These are phyloP conservation scores for Harpegnathos saltator DNA, from an alignment of 1,140 invertebrate species.

Conservation along the genomic window DNA sequence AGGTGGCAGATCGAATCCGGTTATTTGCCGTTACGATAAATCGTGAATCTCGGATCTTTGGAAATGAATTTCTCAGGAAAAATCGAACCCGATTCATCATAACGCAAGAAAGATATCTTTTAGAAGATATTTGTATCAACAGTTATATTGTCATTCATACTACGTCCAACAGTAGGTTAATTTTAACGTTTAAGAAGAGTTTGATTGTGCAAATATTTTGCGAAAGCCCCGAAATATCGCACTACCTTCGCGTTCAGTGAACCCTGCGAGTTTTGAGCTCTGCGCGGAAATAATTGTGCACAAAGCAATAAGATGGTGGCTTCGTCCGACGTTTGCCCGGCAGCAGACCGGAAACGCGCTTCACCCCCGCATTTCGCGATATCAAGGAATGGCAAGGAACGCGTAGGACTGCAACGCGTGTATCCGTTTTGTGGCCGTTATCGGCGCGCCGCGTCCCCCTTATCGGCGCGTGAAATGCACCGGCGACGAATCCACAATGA, in stretches of 20 bases:
- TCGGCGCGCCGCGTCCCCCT: conserved; percentile 56
- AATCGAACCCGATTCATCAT: neutral
- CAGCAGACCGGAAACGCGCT: conserved; percentile 62
- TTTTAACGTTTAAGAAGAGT: neutral
- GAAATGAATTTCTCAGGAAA: neutral
- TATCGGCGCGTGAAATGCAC: conserved; percentile 66
- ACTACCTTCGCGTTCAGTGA: neutral
- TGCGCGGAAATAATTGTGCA: conserved; percentile 15
- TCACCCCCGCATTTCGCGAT: conserved; percentile 71
- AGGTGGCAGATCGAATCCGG: neutral
- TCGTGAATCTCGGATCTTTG: neutral
- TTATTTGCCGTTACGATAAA: neutral
- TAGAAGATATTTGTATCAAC: no score
- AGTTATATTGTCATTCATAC: no score
- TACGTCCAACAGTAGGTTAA: no score
- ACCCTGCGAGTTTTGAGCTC: neutral
- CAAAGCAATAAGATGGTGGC: conserved; percentile 6
- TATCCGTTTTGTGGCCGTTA: conserved; percentile 70
- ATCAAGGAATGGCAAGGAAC: conserved; percentile 62
- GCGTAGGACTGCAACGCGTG: conserved; percentile 71
- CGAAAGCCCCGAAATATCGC: neutral
- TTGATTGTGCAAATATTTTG: neutral
- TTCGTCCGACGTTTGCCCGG: conserved; percentile 6
- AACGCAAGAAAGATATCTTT: no score
- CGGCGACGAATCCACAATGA: conserved; percentile 60